Evolutionary conservation across 2,888 invertebrate species (phyloP).

Genomic region (Poecilobothrus nobilitatus): DNA sequence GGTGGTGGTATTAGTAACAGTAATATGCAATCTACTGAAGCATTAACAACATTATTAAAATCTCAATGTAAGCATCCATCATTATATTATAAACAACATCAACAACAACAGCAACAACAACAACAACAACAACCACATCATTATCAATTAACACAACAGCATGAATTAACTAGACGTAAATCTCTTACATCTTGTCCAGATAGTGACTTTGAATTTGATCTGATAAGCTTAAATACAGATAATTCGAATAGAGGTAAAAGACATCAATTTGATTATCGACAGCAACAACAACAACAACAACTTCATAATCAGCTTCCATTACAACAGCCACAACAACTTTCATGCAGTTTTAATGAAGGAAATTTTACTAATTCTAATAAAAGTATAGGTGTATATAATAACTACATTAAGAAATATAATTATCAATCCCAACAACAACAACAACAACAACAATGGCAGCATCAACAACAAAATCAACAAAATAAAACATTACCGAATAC

Average conservation of each 20-base stretch:
- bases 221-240: slow-evolving; percentile 17
- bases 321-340: slow-evolving; percentile 12
- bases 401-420: neutral
- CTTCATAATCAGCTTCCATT: slow-evolving; percentile 11
- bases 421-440: slow-evolving; percentile 19
- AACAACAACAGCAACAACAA: slow-evolving; percentile 20
- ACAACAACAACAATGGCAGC: slow-evolving; percentile 16
- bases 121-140: slow-evolving; percentile 21
- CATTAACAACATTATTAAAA: slow-evolving; percentile 12
- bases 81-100: slow-evolving; percentile 21
- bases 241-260: slow-evolving; percentile 16
- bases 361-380: neutral
- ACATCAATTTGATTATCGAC: slow-evolving; percentile 11
- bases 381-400: neutral
- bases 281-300: slow-evolving; percentile 14
- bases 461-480: slow-evolving; percentile 14
- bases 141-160: slow-evolving; percentile 10
- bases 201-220: neutral
- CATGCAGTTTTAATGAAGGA: neutral
- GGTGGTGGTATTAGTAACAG: slow-evolving; percentile 7
- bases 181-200: slow-evolving; percentile 11
- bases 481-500: neutral
- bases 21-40: neutral
- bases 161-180: neutral
- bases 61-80: slow-evolving; percentile 19